Base-by-base conservation (phyloP, 2,113 vertebrate genomes). In the Excalfactoria chinensis region DNA sequence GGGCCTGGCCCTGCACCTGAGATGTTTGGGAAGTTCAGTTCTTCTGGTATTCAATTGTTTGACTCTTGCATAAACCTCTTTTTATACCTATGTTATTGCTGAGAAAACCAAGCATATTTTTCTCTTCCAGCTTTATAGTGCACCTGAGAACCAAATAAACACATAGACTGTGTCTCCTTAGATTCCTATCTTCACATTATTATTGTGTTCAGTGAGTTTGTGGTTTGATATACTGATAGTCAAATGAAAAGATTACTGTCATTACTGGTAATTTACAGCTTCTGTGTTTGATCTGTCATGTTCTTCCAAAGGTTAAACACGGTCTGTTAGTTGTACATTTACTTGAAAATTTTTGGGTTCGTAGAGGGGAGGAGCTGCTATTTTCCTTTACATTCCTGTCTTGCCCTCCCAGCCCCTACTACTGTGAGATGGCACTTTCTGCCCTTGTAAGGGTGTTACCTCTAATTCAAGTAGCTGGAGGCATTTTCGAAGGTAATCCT, bases 181-280 rank as follows among this genome's bases (percentile, higher is more conserved):
- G 75, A 95, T 96, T 84, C 55, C 76, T 94, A 64, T 95, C 91
- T 93, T 81, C 1, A 1, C 71, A 53, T 89, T 92, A 68, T 93
- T 92, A 49, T 41, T 93, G 73, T 83, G 66, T 90, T 95, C 63
- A 72, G 68, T 68, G 84, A 90, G 55, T 85, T 79, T 85, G 86
- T 92, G 95, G 95, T 93, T 95, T 95, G 86, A 94, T 96, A 88
- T 34, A 78, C 62, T 68, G 90, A 89, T 93, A 91, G 85, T 90
- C 95, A 90, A 88, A 81, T 90, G 73, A 89, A 82, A 94, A 90
- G 63, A 84, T 67, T 84, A 34, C 86, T 93, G 81, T 70, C 81
- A 82, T 94, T 96, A 83, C 70, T 87, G 78, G 74, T 79, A 95
- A 96, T 94, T 92, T 94, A 90, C 84, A 87, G 81, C 55, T 78